Evolutionary conservation across 2,797 vertebrate species (phyloP).

Genomic region (Cuniculus paca): DNA sequence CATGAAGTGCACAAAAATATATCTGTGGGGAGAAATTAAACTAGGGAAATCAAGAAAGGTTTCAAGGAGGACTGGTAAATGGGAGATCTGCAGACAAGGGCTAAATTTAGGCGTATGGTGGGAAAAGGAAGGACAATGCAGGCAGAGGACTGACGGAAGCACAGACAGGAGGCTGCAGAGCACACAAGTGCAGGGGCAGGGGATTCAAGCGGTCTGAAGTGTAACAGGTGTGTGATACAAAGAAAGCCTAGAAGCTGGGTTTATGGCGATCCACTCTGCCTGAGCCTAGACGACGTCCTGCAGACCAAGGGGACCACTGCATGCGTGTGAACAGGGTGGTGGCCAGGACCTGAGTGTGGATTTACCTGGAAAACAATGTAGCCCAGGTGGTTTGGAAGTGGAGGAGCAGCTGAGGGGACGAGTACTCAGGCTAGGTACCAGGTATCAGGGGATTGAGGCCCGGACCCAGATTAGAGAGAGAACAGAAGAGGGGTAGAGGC

Average conservation of each 20-base stretch:
- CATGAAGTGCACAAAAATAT: background rate
- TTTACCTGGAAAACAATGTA: background rate
- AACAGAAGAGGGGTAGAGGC: background rate
- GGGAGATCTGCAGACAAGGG: background rate
- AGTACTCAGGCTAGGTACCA: background rate
- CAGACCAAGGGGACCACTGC: background rate
- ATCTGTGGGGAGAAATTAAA: background rate
- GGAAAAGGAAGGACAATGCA: too few relatives aligned
- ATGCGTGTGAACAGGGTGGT: background rate
- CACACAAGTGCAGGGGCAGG: background rate
- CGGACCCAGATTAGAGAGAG: background rate
- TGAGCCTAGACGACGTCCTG: background rate
- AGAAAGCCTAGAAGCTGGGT: background rate
- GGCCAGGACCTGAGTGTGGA: background rate
- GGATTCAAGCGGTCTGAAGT: background rate
- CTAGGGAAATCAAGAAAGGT: background rate
- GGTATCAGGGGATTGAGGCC: background rate
- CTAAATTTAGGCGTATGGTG: background rate
- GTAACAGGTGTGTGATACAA: fast-evolving
- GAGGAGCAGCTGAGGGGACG: background rate
- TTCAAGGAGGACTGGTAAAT: background rate
- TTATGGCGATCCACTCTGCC: too few relatives aligned
- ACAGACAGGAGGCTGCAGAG: background rate
- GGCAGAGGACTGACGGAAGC: background rate
- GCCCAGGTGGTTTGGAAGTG: background rate